Percentiles rank a stretch among this genome's conserved stretches.
These are phyloP conservation scores for Plectrocnemia conspersa DNA, from an alignment of 1,140 invertebrate genomes.

Conservation along the genomic window DNA sequence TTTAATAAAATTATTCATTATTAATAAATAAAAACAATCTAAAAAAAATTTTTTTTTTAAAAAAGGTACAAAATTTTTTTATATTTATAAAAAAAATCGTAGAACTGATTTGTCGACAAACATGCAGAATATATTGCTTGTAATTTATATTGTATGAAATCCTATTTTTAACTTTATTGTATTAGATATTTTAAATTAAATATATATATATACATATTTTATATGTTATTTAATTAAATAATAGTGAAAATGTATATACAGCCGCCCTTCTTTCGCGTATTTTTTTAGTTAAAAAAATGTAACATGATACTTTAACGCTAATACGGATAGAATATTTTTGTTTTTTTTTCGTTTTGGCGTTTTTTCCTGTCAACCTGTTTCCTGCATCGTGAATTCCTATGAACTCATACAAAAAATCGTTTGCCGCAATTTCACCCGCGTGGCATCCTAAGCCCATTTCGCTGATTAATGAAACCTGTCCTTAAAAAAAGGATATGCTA, in stretches of 20 bases:
- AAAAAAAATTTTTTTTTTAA: no score
- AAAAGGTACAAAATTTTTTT: no score
- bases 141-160: background rate
- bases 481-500: no score
- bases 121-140: background rate
- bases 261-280: background rate
- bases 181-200: background rate
- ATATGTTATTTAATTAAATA: background rate
- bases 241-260: background rate
- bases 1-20: background rate
- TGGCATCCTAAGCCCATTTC: slow-evolving; percentile 25
- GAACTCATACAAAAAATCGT: slow-evolving; percentile 29
- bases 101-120: background rate
- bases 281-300: slow-evolving; percentile 16
- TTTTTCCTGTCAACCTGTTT: slow-evolving; percentile 30
- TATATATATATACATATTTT: background rate
- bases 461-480: slow-evolving; percentile 30
- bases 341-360: slow-evolving; percentile 12
- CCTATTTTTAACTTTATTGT: background rate
- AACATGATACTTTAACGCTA: slow-evolving; percentile 29
- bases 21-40: background rate
- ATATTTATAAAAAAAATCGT: no score
- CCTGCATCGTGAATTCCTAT: slow-evolving; percentile 29
- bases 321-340: slow-evolving; percentile 17
- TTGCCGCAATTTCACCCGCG: slow-evolving; percentile 15